Evolutionary conservation across 2,113 vertebrate species (phyloP).

Genomic region (Donacobius atricapilla): DNA sequence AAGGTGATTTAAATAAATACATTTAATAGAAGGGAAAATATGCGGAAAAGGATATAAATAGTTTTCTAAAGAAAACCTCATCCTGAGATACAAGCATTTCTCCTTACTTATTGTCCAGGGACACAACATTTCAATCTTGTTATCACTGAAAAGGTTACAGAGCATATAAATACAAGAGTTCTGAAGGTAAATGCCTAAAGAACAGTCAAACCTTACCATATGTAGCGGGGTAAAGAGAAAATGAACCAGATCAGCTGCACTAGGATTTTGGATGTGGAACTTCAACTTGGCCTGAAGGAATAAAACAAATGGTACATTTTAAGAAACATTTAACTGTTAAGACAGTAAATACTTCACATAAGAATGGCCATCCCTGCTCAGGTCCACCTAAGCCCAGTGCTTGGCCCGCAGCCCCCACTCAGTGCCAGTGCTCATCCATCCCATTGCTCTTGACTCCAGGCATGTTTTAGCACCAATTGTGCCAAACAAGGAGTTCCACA

Average conservation of each 20-base stretch:
- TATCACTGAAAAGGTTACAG: neutral
- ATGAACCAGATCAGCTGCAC: slow-evolving; percentile 88
- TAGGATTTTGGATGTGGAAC: slow-evolving; percentile 93
- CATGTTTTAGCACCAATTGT: neutral
- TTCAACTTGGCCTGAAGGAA: slow-evolving; percentile 85
- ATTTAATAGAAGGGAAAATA: neutral
- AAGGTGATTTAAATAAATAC: neutral
- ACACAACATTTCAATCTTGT: neutral
- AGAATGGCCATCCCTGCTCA: neutral
- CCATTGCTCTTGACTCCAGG: neutral
- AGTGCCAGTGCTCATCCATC: neutral
- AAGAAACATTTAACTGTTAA: neutral
- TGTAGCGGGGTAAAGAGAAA: slow-evolving; percentile 92
- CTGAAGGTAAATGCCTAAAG: neutral
- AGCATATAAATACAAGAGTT: neutral
- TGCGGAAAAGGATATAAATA: neutral
- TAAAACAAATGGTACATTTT: neutral
- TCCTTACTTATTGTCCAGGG: neutral
- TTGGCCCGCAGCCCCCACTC: neutral
- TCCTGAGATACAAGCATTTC: neutral
- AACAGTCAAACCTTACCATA: slow-evolving; percentile 78
- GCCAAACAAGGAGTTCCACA: neutral
- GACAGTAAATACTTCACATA: neutral
- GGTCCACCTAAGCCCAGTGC: neutral
- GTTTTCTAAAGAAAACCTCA: neutral